These are phyloP conservation scores for Archegozetes longisetosus DNA, from an alignment of 1,140 invertebrate genomes.

Conservation along the genomic window DNA sequence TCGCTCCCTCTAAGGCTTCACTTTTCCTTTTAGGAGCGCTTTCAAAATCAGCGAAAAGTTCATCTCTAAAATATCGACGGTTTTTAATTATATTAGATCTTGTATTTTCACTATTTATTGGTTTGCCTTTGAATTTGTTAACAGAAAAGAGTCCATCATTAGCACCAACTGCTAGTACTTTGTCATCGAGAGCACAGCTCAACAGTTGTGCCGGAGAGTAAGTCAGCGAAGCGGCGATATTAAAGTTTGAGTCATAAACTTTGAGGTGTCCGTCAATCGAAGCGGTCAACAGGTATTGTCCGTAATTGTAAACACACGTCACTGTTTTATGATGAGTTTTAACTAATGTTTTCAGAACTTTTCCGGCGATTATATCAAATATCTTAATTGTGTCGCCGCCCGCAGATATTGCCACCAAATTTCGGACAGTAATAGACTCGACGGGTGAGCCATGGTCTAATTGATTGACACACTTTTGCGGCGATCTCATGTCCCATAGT, in stretches of 20 bases:
- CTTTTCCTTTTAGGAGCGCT: not conserved
- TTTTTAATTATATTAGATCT: not conserved
- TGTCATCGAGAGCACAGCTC: slow-evolving; percentile 5
- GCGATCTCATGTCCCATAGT: slow-evolving; percentile 62
- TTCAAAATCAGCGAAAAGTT: not conserved
- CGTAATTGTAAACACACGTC: slow-evolving; percentile 62
- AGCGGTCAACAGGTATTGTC: slow-evolving; percentile 63
- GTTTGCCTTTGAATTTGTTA: not conserved
- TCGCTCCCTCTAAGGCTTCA: not conserved
- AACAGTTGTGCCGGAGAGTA: slow-evolving; percentile 16
- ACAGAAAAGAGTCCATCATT: slow-evolving; percentile 12
- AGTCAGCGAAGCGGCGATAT: slow-evolving; percentile 6
- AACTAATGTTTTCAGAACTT: slow-evolving; percentile 55
- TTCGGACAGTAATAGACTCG: slow-evolving; percentile 45
- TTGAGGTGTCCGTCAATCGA: slow-evolving; percentile 54
- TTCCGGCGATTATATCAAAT: slow-evolving; percentile 78
- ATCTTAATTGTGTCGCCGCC: slow-evolving; percentile 79
- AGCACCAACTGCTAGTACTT: slow-evolving; percentile 13
- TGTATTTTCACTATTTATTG: not conserved
- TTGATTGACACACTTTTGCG: slow-evolving; percentile 41
- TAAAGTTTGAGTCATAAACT: slow-evolving; percentile 13
- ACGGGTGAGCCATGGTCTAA: slow-evolving; percentile 80
- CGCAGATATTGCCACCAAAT: slow-evolving; percentile 23
- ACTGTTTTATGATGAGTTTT: slow-evolving; percentile 81
- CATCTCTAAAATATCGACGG: not conserved